Conservation (phyloP, 2,888 invertebrate genomes). For the Thysanoteuthis rhombus region DNA sequence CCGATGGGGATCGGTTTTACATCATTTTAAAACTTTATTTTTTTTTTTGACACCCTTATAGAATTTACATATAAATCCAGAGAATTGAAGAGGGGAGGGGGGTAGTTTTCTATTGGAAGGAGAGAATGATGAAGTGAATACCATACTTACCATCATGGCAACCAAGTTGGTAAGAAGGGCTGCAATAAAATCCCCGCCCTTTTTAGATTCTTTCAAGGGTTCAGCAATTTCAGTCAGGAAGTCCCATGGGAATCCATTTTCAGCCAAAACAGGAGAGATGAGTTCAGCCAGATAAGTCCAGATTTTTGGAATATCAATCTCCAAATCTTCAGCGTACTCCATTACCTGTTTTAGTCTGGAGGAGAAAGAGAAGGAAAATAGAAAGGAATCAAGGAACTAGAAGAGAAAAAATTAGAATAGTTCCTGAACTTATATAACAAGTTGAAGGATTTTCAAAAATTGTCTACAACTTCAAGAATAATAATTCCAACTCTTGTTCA, state of each 20-base stretch:
- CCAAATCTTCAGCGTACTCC: constrained; percentile 76
- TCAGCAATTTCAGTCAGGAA: neutral
- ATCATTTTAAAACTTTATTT: too few species aligned
- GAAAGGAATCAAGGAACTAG: neutral
- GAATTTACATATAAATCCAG: too few species aligned
- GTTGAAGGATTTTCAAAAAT: too few species aligned
- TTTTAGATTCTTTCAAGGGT: neutral
- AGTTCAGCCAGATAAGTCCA: constrained; percentile 82
- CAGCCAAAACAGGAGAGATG: constrained; percentile 68
- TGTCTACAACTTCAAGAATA: too few species aligned
- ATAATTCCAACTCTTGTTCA: too few species aligned
- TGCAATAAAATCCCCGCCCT: neutral
- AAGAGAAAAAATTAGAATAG: too few species aligned
- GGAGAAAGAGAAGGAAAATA: constrained; percentile 35
- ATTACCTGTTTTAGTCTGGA: constrained; percentile 75
- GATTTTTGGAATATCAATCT: constrained; percentile 83
- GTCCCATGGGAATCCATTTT: neutral
- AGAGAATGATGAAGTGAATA: neutral
- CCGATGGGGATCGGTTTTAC: too few species aligned
- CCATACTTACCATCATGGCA: neutral
- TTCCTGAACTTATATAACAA: too few species aligned
- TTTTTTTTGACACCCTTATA: too few species aligned
- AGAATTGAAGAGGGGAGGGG: too few species aligned
- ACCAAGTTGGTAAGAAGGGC: neutral
- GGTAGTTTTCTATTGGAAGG: too few species aligned